Percentiles rank a stretch among this genome's conserved stretches.
Evolutionary conservation across 2,113 vertebrate species (phyloP).

Genomic region (Brachypteracias leptosomus): DNA sequence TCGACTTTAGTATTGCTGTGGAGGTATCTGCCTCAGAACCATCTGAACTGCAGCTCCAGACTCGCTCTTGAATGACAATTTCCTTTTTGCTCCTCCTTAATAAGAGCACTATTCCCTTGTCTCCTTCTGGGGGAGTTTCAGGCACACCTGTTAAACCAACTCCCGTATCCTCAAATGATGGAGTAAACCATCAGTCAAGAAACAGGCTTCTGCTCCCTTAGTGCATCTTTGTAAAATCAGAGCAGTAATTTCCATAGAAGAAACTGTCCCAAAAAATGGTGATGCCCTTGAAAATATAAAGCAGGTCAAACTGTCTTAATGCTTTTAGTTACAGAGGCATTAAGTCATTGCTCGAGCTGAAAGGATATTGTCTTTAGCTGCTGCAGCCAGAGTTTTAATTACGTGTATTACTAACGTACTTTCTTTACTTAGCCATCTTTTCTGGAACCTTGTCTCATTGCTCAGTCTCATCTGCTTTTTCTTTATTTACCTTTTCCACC

Average conservation of each 20-base stretch:
- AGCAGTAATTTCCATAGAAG: not conserved
- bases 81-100: conserved; percentile 56
- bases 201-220: not conserved
- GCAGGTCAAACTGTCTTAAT: not conserved
- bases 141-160: not conserved
- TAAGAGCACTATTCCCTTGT: not conserved
- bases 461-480: conserved; percentile 58
- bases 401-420: conserved; percentile 29
- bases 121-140: not conserved
- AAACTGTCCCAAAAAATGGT: not conserved
- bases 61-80: conserved; percentile 51
- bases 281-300: not conserved
- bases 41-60: conserved; percentile 51
- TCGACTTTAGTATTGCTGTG: conserved; percentile 97
- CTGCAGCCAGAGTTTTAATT: conserved; percentile 10
- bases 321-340: conserved; percentile 6
- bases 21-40: conserved; percentile 85
- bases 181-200: not conserved
- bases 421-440: conserved; percentile 54
- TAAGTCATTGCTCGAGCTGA: not conserved
- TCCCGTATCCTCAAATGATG: not conserved
- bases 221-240: not conserved
- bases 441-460: conserved; percentile 36
- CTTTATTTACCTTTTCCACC: conserved; percentile 46
- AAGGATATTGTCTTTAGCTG: conserved; percentile 48